These are phyloP conservation scores for Eupeodes corollae DNA, from an alignment of 1,140 invertebrate genomes.

Conservation along the genomic window DNA sequence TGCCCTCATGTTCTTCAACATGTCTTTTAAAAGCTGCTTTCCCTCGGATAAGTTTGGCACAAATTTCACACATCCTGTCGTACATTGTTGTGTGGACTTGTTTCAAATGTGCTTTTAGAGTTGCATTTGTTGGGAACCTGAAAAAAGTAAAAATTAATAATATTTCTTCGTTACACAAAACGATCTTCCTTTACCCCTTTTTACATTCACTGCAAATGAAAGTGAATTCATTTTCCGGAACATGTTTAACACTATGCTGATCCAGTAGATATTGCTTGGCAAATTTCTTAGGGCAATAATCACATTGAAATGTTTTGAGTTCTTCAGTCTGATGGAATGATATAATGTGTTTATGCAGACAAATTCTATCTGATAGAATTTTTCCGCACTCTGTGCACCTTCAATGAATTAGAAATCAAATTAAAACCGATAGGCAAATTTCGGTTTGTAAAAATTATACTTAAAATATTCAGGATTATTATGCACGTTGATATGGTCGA, in stretches of 20 bases:
- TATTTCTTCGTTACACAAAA: no score
- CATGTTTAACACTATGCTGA: conserved; percentile 23
- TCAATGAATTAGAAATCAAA: neutral
- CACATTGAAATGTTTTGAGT: conserved; percentile 23
- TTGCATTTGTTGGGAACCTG: no score
- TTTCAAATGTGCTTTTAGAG: no score
- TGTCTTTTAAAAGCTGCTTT: conserved; percentile 13
- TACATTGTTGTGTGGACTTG: no score
- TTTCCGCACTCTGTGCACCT: conserved; percentile 25
- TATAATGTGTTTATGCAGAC: conserved; percentile 25
- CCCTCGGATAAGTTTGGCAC: no score
- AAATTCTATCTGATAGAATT: conserved; percentile 27
- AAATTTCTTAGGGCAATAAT: conserved; percentile 23
- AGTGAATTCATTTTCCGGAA: conserved; percentile 14
- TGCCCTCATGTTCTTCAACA: conserved; percentile 15
- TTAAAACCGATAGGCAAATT: no score
- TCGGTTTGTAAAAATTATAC: conserved; percentile 12
- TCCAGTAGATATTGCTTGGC: conserved; percentile 29
- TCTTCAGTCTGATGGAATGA: conserved; percentile 27
- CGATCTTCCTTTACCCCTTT: conserved; percentile 12
- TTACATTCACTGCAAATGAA: conserved; percentile 21
- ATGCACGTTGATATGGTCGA: conserved; percentile 29
- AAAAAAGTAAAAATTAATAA: no score
- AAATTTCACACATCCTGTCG: no score
- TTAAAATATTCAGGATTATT: conserved; percentile 27